These are phyloP conservation scores for Pachyrhynchus sulphureomaculatus DNA, from an alignment of 1,140 invertebrate species.

Conservation along the genomic window DNA sequence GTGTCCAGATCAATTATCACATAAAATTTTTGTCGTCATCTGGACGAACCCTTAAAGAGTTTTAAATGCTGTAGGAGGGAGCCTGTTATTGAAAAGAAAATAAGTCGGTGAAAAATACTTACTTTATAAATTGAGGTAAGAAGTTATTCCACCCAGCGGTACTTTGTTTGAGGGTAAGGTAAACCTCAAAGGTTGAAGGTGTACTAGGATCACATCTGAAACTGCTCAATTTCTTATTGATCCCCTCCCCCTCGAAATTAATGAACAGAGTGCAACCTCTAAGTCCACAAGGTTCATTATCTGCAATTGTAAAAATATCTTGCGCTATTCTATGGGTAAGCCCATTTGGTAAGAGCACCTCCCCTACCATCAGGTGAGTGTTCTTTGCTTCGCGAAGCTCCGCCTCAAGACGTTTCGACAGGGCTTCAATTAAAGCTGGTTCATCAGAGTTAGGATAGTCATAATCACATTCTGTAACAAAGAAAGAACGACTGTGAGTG, in stretches of 20 bases:
- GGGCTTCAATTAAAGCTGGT: slow-evolving; percentile 52
- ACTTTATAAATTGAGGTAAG: slow-evolving; percentile 83
- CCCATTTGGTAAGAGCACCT: slow-evolving; percentile 78
- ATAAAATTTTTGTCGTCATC: too few relatives aligned
- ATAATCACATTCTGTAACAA: slow-evolving; percentile 32
- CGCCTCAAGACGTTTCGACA: slow-evolving; percentile 71
- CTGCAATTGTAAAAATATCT: slow-evolving; percentile 75
- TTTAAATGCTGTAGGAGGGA: too few relatives aligned
- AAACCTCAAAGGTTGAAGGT: slow-evolving; percentile 83
- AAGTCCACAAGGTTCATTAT: slow-evolving; percentile 82
- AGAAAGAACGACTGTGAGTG: slow-evolving; percentile 1
- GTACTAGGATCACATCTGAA: slow-evolving; percentile 81
- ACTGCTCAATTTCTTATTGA: slow-evolving; percentile 64
- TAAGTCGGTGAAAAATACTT: too few relatives aligned
- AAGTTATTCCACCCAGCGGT: slow-evolving; percentile 78
- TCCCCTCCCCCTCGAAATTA: slow-evolving; percentile 68
- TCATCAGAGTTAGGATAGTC: slow-evolving; percentile 37
- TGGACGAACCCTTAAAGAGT: too few relatives aligned
- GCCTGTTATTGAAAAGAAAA: too few relatives aligned
- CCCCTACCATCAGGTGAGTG: slow-evolving; percentile 68
- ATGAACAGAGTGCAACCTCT: slow-evolving; percentile 75
- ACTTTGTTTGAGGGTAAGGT: slow-evolving; percentile 80
- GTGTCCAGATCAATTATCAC: too few relatives aligned
- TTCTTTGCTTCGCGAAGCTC: slow-evolving; percentile 75
- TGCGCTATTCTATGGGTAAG: slow-evolving; percentile 72